Evolutionary conservation across 2,797 vertebrate species (phyloP).

Genomic region (Potorous gilbertii): DNA sequence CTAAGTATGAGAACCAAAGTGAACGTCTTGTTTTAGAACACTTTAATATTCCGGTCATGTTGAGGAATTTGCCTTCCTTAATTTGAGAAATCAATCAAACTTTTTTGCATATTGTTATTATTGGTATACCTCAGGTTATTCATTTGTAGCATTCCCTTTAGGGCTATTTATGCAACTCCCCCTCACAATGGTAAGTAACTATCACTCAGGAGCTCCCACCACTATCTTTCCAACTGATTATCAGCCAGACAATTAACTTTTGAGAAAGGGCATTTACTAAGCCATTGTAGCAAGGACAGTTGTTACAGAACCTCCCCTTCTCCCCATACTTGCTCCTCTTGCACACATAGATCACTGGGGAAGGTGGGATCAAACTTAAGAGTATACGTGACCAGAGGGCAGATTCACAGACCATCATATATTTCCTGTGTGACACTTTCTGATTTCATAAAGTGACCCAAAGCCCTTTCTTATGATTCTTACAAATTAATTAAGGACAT

Average conservation of each 20-base stretch:
- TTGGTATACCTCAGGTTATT: background rate
- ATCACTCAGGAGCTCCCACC: background rate
- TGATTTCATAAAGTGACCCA: background rate
- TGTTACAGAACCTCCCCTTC: background rate
- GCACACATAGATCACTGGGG: background rate
- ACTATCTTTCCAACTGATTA: background rate
- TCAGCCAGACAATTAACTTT: background rate
- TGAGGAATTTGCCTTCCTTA: background rate
- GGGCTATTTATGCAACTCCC: background rate
- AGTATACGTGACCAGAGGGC: background rate
- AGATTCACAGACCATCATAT: background rate
- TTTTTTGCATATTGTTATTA: background rate
- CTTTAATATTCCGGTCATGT: background rate
- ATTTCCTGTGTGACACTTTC: background rate
- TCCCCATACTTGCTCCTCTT: background rate
- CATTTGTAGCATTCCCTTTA: background rate
- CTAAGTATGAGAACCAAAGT: background rate
- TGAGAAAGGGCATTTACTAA: background rate
- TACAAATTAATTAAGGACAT: background rate
- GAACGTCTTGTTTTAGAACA: background rate
- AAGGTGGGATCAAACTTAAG: background rate
- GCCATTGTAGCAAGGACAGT: background rate
- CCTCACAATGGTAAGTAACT: background rate
- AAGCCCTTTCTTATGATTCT: background rate
- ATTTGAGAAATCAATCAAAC: background rate